Conservation (phyloP, 1,140 invertebrate species). For the Cyclargus thomasi region DNA sequence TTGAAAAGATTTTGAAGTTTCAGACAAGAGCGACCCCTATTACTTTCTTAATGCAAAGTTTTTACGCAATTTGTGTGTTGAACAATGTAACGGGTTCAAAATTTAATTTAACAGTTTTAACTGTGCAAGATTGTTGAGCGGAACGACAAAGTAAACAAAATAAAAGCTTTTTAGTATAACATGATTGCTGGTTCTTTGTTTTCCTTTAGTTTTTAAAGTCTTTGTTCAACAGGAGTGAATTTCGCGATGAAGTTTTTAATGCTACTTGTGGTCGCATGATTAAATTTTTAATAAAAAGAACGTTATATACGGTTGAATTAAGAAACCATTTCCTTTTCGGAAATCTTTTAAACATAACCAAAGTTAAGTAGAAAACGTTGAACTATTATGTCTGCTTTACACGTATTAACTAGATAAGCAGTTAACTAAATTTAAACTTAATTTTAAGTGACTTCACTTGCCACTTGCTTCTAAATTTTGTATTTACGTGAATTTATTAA, state of each 20-base stretch:
- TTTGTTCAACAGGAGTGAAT: background rate
- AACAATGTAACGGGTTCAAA: background rate
- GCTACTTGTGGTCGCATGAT: background rate
- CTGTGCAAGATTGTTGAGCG: background rate
- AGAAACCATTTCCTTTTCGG: too few relatives aligned
- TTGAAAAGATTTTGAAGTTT: background rate
- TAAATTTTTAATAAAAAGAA: background rate
- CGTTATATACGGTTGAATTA: too few relatives aligned
- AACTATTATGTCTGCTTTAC: too few relatives aligned
- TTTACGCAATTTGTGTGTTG: background rate
- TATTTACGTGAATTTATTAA: too few relatives aligned
- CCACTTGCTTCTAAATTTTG: too few relatives aligned
- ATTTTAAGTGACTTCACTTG: too few relatives aligned
- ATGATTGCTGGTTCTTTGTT: background rate
- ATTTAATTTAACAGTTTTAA: constrained; percentile 2
- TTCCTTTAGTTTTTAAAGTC: background rate
- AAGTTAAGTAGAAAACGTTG: too few relatives aligned
- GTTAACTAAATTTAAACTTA: too few relatives aligned
- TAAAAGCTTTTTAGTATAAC: background rate
- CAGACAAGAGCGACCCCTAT: background rate
- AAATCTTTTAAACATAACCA: background rate
- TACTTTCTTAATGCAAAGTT: background rate
- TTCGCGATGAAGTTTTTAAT: background rate
- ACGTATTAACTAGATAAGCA: too few relatives aligned
- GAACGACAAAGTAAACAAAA: background rate